A percentile compares a stretch with the other conserved stretches of the same genome.
phyloP scores from a whole-genome alignment of 1,140 invertebrate genomes.

The Aphelenchoides avenae region DNA sequence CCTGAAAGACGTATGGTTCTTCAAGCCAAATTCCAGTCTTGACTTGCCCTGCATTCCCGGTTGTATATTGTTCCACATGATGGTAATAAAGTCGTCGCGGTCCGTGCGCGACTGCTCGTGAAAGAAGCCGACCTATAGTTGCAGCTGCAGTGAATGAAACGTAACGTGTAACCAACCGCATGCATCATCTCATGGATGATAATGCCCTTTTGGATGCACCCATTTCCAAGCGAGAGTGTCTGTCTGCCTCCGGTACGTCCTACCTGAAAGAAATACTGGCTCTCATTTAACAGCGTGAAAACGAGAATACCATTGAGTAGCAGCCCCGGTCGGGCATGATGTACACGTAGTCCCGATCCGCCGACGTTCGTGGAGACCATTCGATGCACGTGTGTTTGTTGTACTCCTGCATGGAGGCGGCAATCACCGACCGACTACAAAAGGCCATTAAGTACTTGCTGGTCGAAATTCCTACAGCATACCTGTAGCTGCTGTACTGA shows the following conservation, averaged over 20 bases:
- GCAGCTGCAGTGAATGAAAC: no score
- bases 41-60: slow-evolving; percentile 50
- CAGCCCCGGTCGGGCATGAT: slow-evolving; percentile 57
- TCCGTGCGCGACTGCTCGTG: slow-evolving; percentile 62
- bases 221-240: slow-evolving; percentile 64
- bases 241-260: slow-evolving; percentile 63
- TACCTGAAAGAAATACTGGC: slow-evolving; percentile 16
- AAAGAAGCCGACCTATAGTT: slow-evolving; percentile 61
- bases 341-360: slow-evolving; percentile 55
- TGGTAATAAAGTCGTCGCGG: slow-evolving; percentile 58
- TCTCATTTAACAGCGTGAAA: slow-evolving; percentile 5
- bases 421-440: slow-evolving; percentile 57
- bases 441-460: slow-evolving; percentile 13
- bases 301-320: slow-evolving; percentile 47
- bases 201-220: slow-evolving; percentile 66
- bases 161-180: no score
- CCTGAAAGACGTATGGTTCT: slow-evolving; percentile 21
- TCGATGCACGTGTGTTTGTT: slow-evolving; percentile 48
- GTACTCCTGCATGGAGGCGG: slow-evolving; percentile 57
- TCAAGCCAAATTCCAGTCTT: neutral
- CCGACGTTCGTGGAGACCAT: slow-evolving; percentile 52
- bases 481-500: slow-evolving; percentile 59
- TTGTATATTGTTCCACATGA: slow-evolving; percentile 61
- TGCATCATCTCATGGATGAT: slow-evolving; percentile 62
- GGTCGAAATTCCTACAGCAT: neutral